phyloP scores from a whole-genome alignment of 1,140 invertebrate species.

The Apocrypta bakeri region DNA sequence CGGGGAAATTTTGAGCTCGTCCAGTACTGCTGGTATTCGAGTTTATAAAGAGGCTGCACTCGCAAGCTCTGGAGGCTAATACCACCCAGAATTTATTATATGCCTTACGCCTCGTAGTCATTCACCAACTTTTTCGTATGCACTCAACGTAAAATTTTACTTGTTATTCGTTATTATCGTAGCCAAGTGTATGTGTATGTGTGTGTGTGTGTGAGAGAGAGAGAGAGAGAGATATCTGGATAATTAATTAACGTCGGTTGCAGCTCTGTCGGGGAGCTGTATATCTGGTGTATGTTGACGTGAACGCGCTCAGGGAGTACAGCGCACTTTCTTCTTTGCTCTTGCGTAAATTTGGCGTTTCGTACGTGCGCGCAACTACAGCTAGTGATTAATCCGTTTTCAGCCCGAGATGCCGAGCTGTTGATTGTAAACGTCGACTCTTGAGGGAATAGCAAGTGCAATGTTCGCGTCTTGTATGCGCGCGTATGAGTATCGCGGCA shows the following conservation, averaged over 20 bases:
- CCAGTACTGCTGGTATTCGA: not conserved
- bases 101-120: too few relatives aligned
- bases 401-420: not conserved
- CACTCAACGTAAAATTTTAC: conserved; percentile 13
- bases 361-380: not conserved
- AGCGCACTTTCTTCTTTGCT: conserved; percentile 17
- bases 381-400: conserved; percentile 29
- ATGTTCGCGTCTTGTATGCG: too few relatives aligned
- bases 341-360: not conserved
- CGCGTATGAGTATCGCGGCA: too few relatives aligned
- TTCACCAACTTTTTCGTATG: not conserved
- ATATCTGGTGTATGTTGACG: not conserved
- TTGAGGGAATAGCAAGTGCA: too few relatives aligned
- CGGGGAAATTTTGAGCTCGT: too few relatives aligned
- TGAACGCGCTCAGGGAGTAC: not conserved
- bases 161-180: conserved; percentile 40
- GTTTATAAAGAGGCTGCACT: not conserved
- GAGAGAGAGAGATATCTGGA: too few relatives aligned
- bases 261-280: not conserved
- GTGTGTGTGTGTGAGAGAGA: too few relatives aligned
- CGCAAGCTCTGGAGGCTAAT: conserved; percentile 16
- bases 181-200: not conserved
- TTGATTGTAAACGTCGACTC: not conserved
- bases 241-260: conserved; percentile 46
- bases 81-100: conserved; percentile 5